phyloP scores from a whole-genome alignment of 2,797 vertebrate genomes.

The Sphaeramia orbicularis region DNA sequence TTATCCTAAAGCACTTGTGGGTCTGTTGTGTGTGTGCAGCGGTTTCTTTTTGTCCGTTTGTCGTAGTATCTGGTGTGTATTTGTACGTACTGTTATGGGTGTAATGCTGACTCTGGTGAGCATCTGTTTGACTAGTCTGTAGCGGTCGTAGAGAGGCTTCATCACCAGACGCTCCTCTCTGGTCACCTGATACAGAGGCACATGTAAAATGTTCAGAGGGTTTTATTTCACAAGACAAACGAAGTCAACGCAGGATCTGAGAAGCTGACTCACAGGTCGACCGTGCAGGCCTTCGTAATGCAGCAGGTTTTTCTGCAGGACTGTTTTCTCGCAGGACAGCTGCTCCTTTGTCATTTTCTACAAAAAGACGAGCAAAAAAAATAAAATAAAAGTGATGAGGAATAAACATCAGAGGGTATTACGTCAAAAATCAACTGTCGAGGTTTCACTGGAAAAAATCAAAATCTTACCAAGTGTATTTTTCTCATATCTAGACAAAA shows the following conservation, averaged over 20 bases:
- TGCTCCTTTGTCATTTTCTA: constrained; percentile 99
- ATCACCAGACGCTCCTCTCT: constrained; percentile 94
- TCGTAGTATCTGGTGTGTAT: background rate
- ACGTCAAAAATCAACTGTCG: background rate
- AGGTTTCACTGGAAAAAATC: too few relatives aligned
- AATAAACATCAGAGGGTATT: too few relatives aligned
- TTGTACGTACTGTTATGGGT: constrained; percentile 90
- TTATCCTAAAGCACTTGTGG: too few relatives aligned
- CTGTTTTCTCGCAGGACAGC: constrained; percentile 94
- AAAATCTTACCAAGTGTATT: too few relatives aligned
- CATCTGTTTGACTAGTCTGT: constrained; percentile 98
- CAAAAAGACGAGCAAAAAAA: constrained; percentile 11
- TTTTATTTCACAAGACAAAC: background rate
- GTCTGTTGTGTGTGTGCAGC: too few relatives aligned
- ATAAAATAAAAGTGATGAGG: too few relatives aligned
- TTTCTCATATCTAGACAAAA: too few relatives aligned
- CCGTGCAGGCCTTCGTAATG: constrained; percentile 97
- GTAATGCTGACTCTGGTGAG: constrained; percentile 96
- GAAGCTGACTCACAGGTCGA: constrained; percentile 87
- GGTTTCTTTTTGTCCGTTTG: background rate
- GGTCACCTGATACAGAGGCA: constrained; percentile 84
- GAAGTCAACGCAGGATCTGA: background rate
- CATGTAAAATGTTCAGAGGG: background rate
- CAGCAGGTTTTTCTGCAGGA: constrained; percentile 96
- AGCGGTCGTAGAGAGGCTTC: constrained; percentile 96